Conservation (phyloP, 1,140 invertebrate genomes). For the Heliothis virescens region DNA sequence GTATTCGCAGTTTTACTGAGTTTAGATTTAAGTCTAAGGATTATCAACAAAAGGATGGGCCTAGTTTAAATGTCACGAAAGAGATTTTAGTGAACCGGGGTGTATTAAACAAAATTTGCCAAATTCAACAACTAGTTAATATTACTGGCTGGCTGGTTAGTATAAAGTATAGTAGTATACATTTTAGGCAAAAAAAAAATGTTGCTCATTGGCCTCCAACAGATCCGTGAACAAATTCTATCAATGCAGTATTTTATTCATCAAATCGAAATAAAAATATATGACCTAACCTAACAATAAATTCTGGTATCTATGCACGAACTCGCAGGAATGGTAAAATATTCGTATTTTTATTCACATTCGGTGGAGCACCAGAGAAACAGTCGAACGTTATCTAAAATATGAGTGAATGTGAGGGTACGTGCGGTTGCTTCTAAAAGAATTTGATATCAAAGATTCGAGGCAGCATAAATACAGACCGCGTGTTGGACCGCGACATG, state of each 20-base stretch:
- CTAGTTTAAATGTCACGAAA: neutral
- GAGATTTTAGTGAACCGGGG: neutral
- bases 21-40: neutral
- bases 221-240: slow-evolving; percentile 26
- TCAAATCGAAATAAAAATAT: slow-evolving; percentile 31
- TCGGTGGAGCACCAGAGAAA: slow-evolving; percentile 61
- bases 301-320: slow-evolving; percentile 60
- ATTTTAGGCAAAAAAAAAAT: neutral
- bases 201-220: slow-evolving; percentile 28
- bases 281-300: slow-evolving; percentile 52
- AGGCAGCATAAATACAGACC: slow-evolving; percentile 55
- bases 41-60: neutral
- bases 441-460: slow-evolving; percentile 81
- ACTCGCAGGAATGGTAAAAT: slow-evolving; percentile 61
- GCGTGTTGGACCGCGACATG: neutral
- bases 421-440: slow-evolving; percentile 79
- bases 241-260: slow-evolving; percentile 30
- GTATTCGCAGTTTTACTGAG: neutral
- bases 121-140: too few species aligned
- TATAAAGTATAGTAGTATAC: neutral
- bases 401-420: slow-evolving; percentile 75
- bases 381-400: slow-evolving; percentile 82
- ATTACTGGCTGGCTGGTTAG: too few species aligned
- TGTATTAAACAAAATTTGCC: too few species aligned
- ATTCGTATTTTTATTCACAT: slow-evolving; percentile 76